Evolutionary conservation across 2,888 invertebrate genomes (phyloP).

Genomic region (Biston betularia): DNA sequence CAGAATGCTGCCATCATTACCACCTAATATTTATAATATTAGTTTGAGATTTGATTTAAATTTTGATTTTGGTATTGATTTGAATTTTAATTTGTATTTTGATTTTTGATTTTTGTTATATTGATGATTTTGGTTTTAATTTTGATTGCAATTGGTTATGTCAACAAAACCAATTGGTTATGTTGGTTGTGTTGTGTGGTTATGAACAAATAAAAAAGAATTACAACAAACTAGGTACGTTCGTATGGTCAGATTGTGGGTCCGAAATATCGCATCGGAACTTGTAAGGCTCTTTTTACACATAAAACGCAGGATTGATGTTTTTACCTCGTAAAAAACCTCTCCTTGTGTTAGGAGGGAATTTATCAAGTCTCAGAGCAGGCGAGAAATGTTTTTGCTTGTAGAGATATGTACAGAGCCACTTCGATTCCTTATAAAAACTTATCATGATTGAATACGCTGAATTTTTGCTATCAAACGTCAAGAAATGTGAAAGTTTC

Average conservation of each 20-base stretch:
- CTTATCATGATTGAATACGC: constrained; percentile 31
- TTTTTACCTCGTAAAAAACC: constrained; percentile 34
- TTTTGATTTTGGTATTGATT: no score
- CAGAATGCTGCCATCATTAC: no score
- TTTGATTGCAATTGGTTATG: no score
- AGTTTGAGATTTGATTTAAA: no score
- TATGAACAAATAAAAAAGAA: no score
- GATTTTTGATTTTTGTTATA: no score
- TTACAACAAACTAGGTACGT: no score
- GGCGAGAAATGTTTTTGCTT: constrained; percentile 16
- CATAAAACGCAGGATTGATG: constrained; percentile 37
- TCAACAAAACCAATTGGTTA: no score
- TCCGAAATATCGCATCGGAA: constrained; percentile 15
- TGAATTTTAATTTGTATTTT: no score
- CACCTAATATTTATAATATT: no score
- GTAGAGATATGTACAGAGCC: constrained; percentile 10
- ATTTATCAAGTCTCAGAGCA: constrained; percentile 32
- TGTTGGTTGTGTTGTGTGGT: no score
- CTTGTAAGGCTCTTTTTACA: constrained; percentile 16
- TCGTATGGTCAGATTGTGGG: not conserved
- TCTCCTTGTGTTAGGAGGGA: constrained; percentile 25
- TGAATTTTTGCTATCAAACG: not conserved
- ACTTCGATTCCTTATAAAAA: constrained; percentile 23
- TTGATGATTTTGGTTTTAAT: no score
- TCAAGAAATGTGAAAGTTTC: not conserved